Evolutionary conservation across 1,140 invertebrate genomes (phyloP).

Genomic region (Radopholus similis): DNA sequence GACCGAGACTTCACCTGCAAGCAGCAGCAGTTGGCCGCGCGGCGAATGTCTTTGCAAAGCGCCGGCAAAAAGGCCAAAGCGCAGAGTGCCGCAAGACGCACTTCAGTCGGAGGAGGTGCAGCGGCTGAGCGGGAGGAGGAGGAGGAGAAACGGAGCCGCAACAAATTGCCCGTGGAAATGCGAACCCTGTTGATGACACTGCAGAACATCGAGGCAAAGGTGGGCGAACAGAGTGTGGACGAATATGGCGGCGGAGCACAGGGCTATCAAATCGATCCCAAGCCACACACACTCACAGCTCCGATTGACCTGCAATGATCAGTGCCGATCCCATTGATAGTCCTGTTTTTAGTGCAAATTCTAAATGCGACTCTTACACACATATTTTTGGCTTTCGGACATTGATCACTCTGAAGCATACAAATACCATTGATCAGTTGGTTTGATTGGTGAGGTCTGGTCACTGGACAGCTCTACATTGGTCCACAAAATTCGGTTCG

Average conservation of each 20-base stretch:
- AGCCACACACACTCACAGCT: background rate
- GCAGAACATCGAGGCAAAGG: conserved; percentile 56
- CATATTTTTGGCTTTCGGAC: too few relatives aligned
- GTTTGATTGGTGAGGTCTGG: too few relatives aligned
- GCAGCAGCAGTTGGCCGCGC: conserved; percentile 12
- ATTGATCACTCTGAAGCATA: too few relatives aligned
- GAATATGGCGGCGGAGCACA: too few relatives aligned
- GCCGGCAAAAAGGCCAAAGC: background rate
- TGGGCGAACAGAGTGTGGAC: conserved; percentile 6
- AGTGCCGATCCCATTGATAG: background rate
- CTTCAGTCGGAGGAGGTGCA: too few relatives aligned
- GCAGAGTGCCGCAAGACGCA: too few relatives aligned
- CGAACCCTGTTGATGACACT: conserved; percentile 56
- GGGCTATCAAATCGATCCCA: too few relatives aligned
- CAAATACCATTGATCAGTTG: too few relatives aligned
- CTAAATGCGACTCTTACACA: too few relatives aligned
- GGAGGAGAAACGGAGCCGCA: background rate
- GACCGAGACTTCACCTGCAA: conserved; percentile 50
- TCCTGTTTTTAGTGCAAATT: background rate
- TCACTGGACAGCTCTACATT: too few relatives aligned
- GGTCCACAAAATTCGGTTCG: too few relatives aligned
- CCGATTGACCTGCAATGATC: background rate
- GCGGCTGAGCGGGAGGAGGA: background rate
- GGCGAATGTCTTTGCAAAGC: background rate
- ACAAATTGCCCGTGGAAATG: conserved; percentile 51